These are phyloP conservation scores for human DNA, from an alignment of 2,113 vertebrate genomes.

Conservation along the genomic window GRCh38 chr1:103152001-103152500, in stretches of 20 bases:
- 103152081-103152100: background rate
- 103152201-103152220: background rate
- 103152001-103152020: background rate
- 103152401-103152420: background rate
- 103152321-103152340: background rate
- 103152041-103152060: background rate
- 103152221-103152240: background rate
- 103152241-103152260: background rate
- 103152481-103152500: background rate
- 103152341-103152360: background rate
- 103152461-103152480: background rate
- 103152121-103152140: background rate
- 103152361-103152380: background rate
- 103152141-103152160: background rate
- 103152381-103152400: background rate
- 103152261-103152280: background rate
- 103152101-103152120: background rate
- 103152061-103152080: background rate
- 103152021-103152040: background rate
- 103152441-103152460: background rate
- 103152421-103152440: background rate
- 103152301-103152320: background rate
- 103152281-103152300: background rate
- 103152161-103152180: background rate
- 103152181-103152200: background rate